Percentiles rank a stretch among this genome's conserved stretches.
phyloP scores from a whole-genome alignment of 2,888 invertebrate genomes.

The Parnassius mnemosyne region DNA sequence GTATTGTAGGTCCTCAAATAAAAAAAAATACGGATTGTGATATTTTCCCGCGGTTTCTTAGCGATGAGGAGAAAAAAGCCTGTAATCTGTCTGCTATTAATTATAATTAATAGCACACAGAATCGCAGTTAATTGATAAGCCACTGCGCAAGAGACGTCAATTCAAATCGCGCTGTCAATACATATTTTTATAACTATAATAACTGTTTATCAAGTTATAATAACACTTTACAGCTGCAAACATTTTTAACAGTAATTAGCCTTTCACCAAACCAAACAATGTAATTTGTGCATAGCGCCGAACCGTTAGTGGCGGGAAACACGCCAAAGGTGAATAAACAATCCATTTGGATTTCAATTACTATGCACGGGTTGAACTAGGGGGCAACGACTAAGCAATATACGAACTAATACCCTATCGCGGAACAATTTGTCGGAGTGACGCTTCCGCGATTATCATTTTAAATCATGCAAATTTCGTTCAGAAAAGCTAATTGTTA shows the following conservation, averaged over 20 bases:
- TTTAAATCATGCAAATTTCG: conserved; percentile 72
- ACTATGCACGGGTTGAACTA: not conserved
- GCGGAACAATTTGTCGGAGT: conserved; percentile 15
- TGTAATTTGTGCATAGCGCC: not conserved
- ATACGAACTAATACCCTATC: conserved; percentile 19
- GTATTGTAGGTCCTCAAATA: too few relatives aligned
- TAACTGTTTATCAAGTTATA: not conserved
- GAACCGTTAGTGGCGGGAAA: not conserved
- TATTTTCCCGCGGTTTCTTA: too few relatives aligned
- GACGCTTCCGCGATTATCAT: conserved; percentile 40
- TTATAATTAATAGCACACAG: too few relatives aligned
- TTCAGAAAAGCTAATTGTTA: conserved; percentile 35
- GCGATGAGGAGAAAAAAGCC: too few relatives aligned
- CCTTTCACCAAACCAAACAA: not conserved
- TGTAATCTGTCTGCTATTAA: too few relatives aligned
- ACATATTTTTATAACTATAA: too few relatives aligned
- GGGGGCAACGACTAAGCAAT: conserved; percentile 1
- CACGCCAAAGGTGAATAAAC: conserved; percentile 19
- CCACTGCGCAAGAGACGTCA: too few relatives aligned
- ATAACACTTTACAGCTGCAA: not conserved
- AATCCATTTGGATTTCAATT: conserved; percentile 20
- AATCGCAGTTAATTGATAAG: too few relatives aligned
- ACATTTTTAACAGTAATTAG: not conserved
- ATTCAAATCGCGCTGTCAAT: too few relatives aligned
- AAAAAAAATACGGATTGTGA: too few relatives aligned